Evolutionary conservation across 2,797 vertebrate genomes (phyloP).

Genomic region (Glyptemys insculpta): DNA sequence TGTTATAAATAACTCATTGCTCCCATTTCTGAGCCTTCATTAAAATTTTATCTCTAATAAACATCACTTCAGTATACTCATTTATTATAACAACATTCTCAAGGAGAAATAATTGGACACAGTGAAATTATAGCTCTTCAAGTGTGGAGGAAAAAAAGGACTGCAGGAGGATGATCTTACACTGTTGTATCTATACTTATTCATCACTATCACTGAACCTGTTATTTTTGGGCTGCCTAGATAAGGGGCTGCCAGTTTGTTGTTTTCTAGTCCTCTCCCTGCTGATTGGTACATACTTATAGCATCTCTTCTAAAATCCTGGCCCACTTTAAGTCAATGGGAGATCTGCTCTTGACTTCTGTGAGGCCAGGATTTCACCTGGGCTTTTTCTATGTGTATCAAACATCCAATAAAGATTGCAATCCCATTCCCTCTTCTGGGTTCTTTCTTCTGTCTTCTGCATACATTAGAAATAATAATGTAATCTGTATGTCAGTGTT

Average conservation of each 20-base stretch:
- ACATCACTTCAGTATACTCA: not conserved
- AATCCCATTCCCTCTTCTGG: not conserved
- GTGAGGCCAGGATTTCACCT: rapidly evolving
- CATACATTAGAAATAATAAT: not conserved
- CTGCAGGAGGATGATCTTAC: not conserved
- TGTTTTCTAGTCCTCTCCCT: not conserved
- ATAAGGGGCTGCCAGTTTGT: not conserved
- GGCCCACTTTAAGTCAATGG: not conserved
- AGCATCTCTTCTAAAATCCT: not conserved
- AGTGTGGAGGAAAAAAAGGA: not conserved
- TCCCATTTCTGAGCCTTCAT: not conserved
- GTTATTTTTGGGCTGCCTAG: not conserved
- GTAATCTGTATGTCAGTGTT: not conserved
- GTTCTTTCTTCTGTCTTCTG: not conserved
- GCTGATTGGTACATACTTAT: not conserved
- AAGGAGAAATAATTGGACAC: not conserved
- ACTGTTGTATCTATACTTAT: not conserved
- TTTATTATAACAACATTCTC: not conserved
- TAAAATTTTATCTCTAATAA: constrained; percentile 41
- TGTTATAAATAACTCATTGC: not conserved
- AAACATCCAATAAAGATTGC: not conserved
- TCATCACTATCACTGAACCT: not conserved
- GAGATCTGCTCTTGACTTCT: not conserved
- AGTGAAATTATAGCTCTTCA: not conserved
- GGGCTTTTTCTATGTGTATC: not conserved